A percentile compares a stretch with the other conserved stretches of the same genome.
Conservation (phyloP, 37 sponge, comb jelly and placozoan species). For the Oopsacas minuta region DNA sequence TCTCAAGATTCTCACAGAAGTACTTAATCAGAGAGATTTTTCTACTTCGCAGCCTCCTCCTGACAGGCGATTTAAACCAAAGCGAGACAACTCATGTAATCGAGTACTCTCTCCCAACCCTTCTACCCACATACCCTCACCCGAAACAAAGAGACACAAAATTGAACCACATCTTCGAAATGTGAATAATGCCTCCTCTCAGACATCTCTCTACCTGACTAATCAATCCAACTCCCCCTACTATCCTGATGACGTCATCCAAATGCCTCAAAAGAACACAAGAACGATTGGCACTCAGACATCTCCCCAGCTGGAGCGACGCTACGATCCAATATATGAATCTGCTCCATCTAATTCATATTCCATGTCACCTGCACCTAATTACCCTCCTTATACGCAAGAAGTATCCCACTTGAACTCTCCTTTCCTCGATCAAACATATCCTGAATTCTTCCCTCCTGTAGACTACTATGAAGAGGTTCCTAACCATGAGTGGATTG, state of each 20-base stretch:
- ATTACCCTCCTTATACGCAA: not conserved
- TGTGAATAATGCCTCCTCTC: not conserved
- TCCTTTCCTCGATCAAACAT: not conserved
- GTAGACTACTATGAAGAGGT: not conserved
- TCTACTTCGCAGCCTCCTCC: not conserved
- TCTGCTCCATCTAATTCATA: not conserved
- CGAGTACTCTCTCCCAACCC: not conserved
- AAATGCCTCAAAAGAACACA: not conserved
- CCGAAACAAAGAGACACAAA: not conserved
- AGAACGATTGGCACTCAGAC: not conserved
- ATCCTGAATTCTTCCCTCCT: conserved; percentile 14
- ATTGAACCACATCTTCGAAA: not conserved
- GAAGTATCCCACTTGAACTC: not conserved
- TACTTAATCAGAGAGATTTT: not conserved
- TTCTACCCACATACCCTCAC: not conserved
- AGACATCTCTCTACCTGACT: not conserved
- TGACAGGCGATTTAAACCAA: not conserved
- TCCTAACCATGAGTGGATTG: not conserved
- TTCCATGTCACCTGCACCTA: not conserved
- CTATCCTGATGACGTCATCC: not conserved
- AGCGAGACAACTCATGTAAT: not conserved
- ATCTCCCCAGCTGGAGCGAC: not conserved
- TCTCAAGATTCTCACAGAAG: not conserved
- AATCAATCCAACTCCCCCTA: not conserved
- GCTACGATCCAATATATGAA: not conserved